These are phyloP conservation scores for Hirtodrosophila cameraria DNA, from an alignment of 2,888 invertebrate genomes.

Conservation along the genomic window DNA sequence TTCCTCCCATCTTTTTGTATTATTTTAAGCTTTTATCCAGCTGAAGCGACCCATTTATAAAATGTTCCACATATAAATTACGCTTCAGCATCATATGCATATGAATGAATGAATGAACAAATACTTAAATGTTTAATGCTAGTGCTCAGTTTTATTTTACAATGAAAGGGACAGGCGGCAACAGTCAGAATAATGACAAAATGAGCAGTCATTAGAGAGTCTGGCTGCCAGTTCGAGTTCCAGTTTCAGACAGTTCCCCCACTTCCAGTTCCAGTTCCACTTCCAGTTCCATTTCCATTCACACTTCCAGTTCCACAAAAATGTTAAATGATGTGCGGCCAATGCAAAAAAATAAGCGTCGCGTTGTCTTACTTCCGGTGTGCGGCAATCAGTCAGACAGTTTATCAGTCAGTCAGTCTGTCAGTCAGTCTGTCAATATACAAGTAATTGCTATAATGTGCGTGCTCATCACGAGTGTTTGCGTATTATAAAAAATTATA, in stretches of 20 bases:
- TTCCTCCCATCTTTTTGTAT: background rate
- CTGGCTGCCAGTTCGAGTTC: conserved; percentile 2
- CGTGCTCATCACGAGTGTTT: conserved; percentile 56
- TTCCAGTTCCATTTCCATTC: conserved; percentile 22
- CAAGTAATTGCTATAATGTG: conserved; percentile 66
- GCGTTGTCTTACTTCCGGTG: conserved; percentile 56
- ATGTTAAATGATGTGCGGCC: conserved; percentile 54
- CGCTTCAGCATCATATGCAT: conserved; percentile 35
- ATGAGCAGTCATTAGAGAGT: conserved; percentile 71
- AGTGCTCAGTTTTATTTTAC: too few species aligned
- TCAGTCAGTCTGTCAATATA: conserved; percentile 22
- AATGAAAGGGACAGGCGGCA: conserved; percentile 48
- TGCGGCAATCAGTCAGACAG: conserved; percentile 37
- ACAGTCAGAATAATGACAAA: conserved; percentile 63
- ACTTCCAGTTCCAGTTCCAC: conserved; percentile 23
- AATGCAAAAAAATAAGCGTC: conserved; percentile 58
- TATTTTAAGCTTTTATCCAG: background rate
- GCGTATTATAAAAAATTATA: conserved; percentile 53
- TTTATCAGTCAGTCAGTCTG: conserved; percentile 35
- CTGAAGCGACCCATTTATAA: conserved; percentile 36
- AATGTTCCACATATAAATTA: conserved; percentile 48
- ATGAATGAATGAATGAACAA: conserved; percentile 51
- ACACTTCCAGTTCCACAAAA: conserved; percentile 54
- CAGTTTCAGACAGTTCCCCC: conserved; percentile 2
- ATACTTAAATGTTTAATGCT: conserved; percentile 57